Evolutionary conservation across 2,888 invertebrate species (phyloP), one percentile per base, ranked within the genome.

Genomic region (Tigriopus californicus): DNA sequence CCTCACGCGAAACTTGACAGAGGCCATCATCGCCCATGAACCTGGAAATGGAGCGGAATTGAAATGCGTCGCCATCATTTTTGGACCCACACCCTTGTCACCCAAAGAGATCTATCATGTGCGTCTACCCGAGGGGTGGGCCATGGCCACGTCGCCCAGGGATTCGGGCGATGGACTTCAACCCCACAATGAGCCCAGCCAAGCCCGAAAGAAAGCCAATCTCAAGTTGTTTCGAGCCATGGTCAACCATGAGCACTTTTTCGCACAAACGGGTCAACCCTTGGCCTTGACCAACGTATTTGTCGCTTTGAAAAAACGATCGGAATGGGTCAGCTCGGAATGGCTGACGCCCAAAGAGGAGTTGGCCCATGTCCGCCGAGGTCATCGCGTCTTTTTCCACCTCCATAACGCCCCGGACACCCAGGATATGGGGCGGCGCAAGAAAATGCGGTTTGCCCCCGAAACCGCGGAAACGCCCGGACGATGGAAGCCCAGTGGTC

Each of bases 101-200:
- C 52, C 52, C 10, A 52, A 52, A 20, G 52, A 52, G 33, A 40
- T 52, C 52, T 52, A 52, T 25, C 52, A 52, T 22, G 24, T 52
- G 15, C 52, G 13, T 33, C 33, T 33, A 33, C 4, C 33, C 33
- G 33, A 8, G 33, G 33, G 8, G n/a, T n/a, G n/a, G 33, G 33
- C 33, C 33, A n/a, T n/a, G n/a, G 33, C 8, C 33, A 33, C 33
- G 33, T 13, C 25, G 1, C 52, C 25, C 13, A 33, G 25, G 20
- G 15, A 52, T 24, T 52, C 52, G 11, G 52, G 52, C 1, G 12
- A 40, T 13, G 15, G 20, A 13, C 11, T 52, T 15, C 24, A 18
- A 13, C 24, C 52, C 24, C 13, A 18, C 11, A 40, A 20, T 25
- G 33, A 52, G 10, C 10, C 25, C 1, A 24, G 22, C 10, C 33